phyloP scores from a whole-genome alignment of 2,113 vertebrate genomes.

The Otus sunia region DNA sequence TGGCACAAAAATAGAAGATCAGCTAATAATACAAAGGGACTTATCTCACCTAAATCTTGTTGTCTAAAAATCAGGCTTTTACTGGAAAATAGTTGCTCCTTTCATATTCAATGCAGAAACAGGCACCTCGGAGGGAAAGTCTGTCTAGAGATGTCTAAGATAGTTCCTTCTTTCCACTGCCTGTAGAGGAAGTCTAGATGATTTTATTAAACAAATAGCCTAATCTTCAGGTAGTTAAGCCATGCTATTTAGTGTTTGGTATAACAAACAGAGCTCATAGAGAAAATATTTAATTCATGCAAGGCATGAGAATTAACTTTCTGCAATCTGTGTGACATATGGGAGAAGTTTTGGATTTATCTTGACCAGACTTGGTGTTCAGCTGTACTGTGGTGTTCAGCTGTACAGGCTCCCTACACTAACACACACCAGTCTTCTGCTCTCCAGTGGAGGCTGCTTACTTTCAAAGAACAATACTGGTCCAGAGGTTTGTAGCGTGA shows the following conservation, averaged over 20 bases:
- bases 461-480: background rate
- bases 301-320: background rate
- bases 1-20: background rate
- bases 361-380: background rate
- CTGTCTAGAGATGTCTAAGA: slow-evolving; percentile 8
- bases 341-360: background rate
- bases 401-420: background rate
- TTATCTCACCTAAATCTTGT: background rate
- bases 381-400: background rate
- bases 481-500: background rate
- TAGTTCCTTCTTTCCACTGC: background rate
- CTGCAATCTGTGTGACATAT: background rate
- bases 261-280: background rate
- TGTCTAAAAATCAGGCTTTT: background rate
- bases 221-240: background rate
- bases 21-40: background rate
- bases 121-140: background rate
- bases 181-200: background rate
- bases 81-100: background rate
- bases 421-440: background rate
- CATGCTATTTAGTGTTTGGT: background rate
- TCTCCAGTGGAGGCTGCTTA: background rate
- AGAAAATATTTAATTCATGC: background rate
- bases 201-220: slow-evolving; percentile 1
- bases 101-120: background rate